A percentile compares a stretch with the other conserved stretches of the same genome.
Conservation (phyloP, 2,888 invertebrate genomes). For the Odontocerum albicorne region DNA sequence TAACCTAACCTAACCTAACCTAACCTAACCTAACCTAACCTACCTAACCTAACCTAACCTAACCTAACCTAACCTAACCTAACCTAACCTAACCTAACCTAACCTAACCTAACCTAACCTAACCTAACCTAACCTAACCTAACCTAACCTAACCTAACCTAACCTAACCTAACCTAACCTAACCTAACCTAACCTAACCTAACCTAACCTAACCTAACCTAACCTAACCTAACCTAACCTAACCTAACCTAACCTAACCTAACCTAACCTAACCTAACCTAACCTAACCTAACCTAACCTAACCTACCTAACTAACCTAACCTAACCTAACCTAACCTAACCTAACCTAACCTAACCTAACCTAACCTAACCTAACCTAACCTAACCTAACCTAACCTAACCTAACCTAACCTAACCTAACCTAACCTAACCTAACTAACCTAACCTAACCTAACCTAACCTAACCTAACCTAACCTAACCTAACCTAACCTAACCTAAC, state of each 20-base stretch:
- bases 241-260: slow-evolving; percentile 17
- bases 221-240: too few relatives aligned
- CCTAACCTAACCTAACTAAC: background rate
- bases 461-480: slow-evolving; percentile 7
- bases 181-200: slow-evolving; percentile 17
- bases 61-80: slow-evolving; percentile 15
- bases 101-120: slow-evolving; percentile 14
- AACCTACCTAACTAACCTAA: slow-evolving; percentile 23
- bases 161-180: slow-evolving; percentile 17
- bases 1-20: slow-evolving; percentile 17
- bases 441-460: slow-evolving; percentile 7
- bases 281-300: slow-evolving; percentile 23
- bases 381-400: too few relatives aligned
- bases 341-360: slow-evolving; percentile 19
- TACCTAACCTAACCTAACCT: slow-evolving; percentile 17
- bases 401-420: too few relatives aligned
- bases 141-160: slow-evolving; percentile 17
- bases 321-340: slow-evolving; percentile 25
- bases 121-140: slow-evolving; percentile 16
- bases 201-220: slow-evolving; percentile 17
- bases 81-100: slow-evolving; percentile 17
- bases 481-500: slow-evolving; percentile 19
- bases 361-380: slow-evolving; percentile 12
- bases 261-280: slow-evolving; percentile 16
- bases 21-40: slow-evolving; percentile 17